These are phyloP conservation scores for Heliconius cydno DNA, from an alignment of 2,888 invertebrate genomes.

Conservation along the genomic window DNA sequence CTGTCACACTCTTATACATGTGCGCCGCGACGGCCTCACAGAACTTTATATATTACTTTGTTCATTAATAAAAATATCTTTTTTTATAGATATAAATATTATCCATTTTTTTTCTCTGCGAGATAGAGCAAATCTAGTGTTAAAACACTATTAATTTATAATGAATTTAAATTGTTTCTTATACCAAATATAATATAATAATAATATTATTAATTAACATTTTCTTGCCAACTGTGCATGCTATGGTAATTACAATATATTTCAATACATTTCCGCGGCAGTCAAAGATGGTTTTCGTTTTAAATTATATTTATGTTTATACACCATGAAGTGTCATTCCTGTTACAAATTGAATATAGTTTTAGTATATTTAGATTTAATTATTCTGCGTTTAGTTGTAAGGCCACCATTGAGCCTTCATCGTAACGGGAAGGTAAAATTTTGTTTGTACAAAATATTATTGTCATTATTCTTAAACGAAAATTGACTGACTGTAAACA, in stretches of 20 bases:
- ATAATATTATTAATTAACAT: conserved; percentile 3
- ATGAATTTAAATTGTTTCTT: not conserved
- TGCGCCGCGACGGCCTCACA: no score
- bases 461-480: not conserved
- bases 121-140: not conserved
- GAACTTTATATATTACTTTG: not conserved
- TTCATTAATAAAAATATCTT: not conserved
- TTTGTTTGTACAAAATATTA: not conserved
- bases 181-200: conserved; percentile 1
- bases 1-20: no score
- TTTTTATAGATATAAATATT: not conserved
- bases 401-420: not conserved
- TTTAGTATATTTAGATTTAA: not conserved
- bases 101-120: not conserved
- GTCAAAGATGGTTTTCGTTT: not conserved
- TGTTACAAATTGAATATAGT: conserved; percentile 1
- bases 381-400: not conserved
- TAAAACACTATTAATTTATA: not conserved
- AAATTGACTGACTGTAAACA: no score
- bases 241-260: not conserved
- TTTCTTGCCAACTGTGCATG: not conserved
- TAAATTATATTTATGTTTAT: conserved; percentile 5
- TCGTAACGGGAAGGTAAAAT: no score
- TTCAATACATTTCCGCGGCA: not conserved
- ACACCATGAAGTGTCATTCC: conserved; percentile 13